Conservation (phyloP, 2,888 invertebrate genomes). For the Pyralis farinalis region DNA sequence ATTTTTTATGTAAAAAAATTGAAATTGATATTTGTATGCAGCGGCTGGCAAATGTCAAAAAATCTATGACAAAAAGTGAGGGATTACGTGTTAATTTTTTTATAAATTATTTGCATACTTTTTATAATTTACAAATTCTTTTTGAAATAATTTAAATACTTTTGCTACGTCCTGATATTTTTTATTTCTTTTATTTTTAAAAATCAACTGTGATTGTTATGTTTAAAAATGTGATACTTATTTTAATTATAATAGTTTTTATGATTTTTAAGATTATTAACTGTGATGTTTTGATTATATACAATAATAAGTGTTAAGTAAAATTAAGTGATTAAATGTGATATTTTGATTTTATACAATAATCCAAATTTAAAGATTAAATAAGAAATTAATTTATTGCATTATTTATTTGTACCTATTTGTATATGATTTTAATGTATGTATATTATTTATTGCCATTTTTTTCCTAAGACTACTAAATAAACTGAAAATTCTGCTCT, state of each 20-base stretch:
- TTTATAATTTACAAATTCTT: neutral
- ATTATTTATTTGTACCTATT: neutral
- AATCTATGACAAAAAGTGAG: neutral
- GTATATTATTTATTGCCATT: neutral
- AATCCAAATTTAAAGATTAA: neutral
- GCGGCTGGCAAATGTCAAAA: neutral
- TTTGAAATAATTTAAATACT: neutral
- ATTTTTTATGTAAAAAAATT: neutral
- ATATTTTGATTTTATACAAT: neutral
- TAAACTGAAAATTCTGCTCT: neutral
- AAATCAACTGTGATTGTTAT: neutral
- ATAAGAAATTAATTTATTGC: neutral
- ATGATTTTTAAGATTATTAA: neutral
- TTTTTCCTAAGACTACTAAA: neutral
- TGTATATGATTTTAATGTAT: too few species aligned
- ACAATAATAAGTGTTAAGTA: neutral
- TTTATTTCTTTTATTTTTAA: neutral
- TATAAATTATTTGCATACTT: neutral
- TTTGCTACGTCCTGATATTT: conserved; percentile 2
- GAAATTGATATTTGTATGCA: neutral
- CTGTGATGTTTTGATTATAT: neutral
- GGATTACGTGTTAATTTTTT: neutral
- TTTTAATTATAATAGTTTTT: neutral
- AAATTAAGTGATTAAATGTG: neutral
- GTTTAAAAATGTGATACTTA: neutral